Percentiles rank a stretch among this genome's conserved stretches.
Evolutionary conservation across 1,140 invertebrate species (phyloP).

Genomic region (Cotesia chilonis): DNA sequence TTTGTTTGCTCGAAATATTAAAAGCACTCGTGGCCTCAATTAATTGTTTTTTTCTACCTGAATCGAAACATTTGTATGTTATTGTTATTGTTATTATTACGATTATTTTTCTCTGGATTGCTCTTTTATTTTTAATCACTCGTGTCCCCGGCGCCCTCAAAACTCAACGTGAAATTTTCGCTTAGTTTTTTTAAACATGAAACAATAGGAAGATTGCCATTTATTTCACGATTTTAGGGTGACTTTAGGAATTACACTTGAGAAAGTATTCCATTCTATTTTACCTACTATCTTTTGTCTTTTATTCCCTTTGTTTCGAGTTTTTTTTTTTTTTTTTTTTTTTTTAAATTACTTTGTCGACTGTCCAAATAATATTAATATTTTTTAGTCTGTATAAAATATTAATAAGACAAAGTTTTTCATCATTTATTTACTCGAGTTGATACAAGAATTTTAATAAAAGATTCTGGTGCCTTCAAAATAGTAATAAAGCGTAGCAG

Average conservation of each 20-base stretch:
- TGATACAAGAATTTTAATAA: too few species aligned
- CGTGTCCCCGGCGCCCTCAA: constrained; percentile 1
- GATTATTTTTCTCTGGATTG: background rate
- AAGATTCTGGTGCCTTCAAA: too few species aligned
- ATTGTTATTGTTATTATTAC: background rate
- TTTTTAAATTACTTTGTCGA: too few species aligned
- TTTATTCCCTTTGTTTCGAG: background rate
- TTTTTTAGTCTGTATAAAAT: too few species aligned
- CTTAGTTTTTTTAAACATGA: background rate
- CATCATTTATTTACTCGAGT: too few species aligned
- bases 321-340: too few species aligned
- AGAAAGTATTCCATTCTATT: background rate
- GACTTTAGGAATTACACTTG: background rate
- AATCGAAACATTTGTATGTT: constrained; percentile 6
- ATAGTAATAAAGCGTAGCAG: too few species aligned
- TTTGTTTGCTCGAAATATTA: background rate
- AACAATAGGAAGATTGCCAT: constrained; percentile 26
- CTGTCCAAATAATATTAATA: too few species aligned
- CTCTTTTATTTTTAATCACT: too few species aligned
- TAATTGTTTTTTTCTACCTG: constrained; percentile 12
- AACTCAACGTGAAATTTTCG: background rate
- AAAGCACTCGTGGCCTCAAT: constrained; percentile 15
- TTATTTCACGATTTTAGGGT: constrained; percentile 18
- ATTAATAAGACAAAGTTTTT: too few species aligned
- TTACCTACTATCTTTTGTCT: background rate